Conservation (phyloP, 2,113 vertebrate species). For the Peromyscus maniculatus region DNA sequence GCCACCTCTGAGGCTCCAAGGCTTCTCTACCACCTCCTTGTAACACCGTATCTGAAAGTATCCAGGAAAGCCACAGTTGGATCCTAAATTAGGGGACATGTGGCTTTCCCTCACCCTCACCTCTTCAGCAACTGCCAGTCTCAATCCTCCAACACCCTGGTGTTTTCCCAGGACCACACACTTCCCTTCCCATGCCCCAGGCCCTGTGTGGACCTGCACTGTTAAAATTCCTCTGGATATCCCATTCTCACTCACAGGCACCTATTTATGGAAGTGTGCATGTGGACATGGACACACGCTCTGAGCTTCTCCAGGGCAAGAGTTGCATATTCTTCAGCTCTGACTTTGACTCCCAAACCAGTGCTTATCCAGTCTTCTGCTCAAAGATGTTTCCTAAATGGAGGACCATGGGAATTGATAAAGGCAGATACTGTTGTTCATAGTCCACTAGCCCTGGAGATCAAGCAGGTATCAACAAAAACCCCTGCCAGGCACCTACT, state of each 20-base stretch:
- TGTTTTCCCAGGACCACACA: background rate
- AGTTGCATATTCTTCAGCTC: background rate
- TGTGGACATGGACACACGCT: background rate
- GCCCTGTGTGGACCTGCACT: background rate
- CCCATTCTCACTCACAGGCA: background rate
- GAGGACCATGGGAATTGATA: background rate
- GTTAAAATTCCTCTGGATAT: background rate
- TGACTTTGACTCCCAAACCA: background rate
- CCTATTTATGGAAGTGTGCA: background rate
- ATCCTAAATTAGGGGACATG: background rate
- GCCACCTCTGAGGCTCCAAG: background rate
- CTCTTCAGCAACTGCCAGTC: background rate
- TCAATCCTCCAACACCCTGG: accelerated
- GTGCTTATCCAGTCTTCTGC: background rate
- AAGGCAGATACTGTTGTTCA: background rate
- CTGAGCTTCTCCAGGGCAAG: background rate
- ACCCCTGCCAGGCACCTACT: background rate
- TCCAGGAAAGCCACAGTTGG: background rate
- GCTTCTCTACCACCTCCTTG: background rate
- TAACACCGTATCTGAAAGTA: background rate
- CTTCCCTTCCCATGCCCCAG: background rate
- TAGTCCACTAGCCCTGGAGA: background rate
- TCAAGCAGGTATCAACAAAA: background rate
- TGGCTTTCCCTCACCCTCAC: background rate
- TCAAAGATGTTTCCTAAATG: background rate